phyloP scores from a whole-genome alignment of 2,797 vertebrate genomes.

The Carduelis carduelis region DNA sequence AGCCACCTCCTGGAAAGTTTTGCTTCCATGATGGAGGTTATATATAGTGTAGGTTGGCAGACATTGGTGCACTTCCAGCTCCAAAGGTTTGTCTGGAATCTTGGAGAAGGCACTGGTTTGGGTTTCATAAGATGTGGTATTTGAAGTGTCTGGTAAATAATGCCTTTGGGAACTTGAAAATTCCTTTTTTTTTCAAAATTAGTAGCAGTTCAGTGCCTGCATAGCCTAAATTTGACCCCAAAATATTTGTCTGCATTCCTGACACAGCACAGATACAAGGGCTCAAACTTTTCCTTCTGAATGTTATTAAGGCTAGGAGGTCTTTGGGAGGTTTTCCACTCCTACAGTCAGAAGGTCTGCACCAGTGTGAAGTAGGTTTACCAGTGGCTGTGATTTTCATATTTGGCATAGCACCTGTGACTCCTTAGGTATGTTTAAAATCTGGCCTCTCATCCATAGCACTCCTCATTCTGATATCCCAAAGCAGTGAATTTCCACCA shows the following conservation, averaged over 20 bases:
- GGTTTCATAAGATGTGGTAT: not conserved
- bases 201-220: not conserved
- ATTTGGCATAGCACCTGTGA: not conserved
- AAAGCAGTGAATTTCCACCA: not conserved
- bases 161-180: not conserved
- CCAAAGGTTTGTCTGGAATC: not conserved
- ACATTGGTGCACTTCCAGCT: not conserved
- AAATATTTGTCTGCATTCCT: not conserved
- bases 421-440: not conserved
- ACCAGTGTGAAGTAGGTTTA: not conserved
- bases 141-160: not conserved
- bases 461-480: not conserved
- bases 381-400: not conserved
- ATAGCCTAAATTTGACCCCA: not conserved
- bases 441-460: not conserved
- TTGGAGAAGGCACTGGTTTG: not conserved
- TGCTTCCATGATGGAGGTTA: not conserved
- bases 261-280: not conserved
- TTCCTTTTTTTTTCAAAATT: not conserved
- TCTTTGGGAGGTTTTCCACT: not conserved
- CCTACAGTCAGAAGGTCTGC: not conserved
- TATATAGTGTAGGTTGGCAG: not conserved
- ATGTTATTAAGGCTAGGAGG: not conserved
- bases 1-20: not conserved
- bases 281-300: not conserved